Evolutionary conservation across 2,888 invertebrate genomes (phyloP).

Genomic region (Octonoba sinensis): DNA sequence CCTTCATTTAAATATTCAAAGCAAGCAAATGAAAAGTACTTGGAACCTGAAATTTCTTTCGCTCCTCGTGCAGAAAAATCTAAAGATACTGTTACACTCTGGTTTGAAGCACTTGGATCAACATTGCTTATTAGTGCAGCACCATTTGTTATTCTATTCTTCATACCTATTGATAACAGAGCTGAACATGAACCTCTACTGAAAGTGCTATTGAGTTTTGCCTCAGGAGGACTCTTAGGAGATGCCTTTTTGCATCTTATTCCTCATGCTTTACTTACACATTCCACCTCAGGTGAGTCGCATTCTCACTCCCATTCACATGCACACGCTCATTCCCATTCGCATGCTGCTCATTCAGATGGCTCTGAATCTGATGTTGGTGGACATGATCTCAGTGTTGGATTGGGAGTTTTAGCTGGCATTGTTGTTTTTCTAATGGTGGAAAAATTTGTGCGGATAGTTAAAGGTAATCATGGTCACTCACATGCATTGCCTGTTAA

Average conservation of each 20-base stretch:
- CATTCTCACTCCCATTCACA: conserved; percentile 71
- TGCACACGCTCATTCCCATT: conserved; percentile 69
- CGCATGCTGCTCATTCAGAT: conserved; percentile 74
- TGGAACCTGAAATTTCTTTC: background rate
- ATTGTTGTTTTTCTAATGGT: conserved; percentile 92
- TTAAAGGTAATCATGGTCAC: conserved; percentile 87
- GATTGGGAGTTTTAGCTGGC: conserved; percentile 93
- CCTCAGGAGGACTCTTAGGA: conserved; percentile 94
- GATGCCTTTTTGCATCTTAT: conserved; percentile 99
- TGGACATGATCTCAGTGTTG: conserved; percentile 84
- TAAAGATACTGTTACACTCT: conserved; percentile 72
- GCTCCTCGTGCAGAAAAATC: conserved; percentile 1
- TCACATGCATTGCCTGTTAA: conserved; percentile 66
- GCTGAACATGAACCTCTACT: conserved; percentile 86
- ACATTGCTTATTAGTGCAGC: conserved; percentile 95
- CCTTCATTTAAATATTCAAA: conserved; percentile 88
- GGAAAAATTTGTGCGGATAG: conserved; percentile 89
- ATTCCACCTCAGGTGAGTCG: conserved; percentile 5
- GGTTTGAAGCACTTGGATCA: conserved; percentile 87
- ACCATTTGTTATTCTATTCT: conserved; percentile 91
- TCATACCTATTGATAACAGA: conserved; percentile 91
- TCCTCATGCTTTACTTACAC: conserved; percentile 82
- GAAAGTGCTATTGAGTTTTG: conserved; percentile 92
- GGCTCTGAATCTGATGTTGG: conserved; percentile 68
- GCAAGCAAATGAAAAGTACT: conserved; percentile 76